phyloP scores from a whole-genome alignment of 2,888 invertebrate species.

The Spilarctia lutea region DNA sequence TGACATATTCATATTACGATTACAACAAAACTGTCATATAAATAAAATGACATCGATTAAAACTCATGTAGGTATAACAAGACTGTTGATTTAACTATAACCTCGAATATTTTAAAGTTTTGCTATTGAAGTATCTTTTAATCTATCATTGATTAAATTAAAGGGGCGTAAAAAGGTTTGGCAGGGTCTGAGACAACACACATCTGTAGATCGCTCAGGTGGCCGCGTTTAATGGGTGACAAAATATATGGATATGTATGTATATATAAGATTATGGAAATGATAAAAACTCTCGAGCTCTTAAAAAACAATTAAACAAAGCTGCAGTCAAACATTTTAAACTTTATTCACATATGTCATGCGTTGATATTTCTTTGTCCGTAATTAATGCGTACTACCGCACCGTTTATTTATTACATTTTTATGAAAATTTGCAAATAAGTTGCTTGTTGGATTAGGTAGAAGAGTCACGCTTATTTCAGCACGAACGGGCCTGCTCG shows the following conservation, averaged over 20 bases:
- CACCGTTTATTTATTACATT: neutral
- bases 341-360: too few species aligned
- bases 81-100: neutral
- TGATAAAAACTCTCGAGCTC: neutral
- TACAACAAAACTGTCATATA: neutral
- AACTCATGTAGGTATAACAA: neutral
- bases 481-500: too few species aligned
- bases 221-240: slow-evolving; percentile 17
- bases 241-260: neutral
- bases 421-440: neutral
- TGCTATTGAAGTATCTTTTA: neutral
- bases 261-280: neutral
- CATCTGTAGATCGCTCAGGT: slow-evolving; percentile 33
- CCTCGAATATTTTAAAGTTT: neutral
- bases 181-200: slow-evolving; percentile 26
- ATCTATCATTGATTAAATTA: slow-evolving; percentile 14
- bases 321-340: too few species aligned
- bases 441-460: neutral
- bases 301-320: too few species aligned
- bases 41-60: neutral
- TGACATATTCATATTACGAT: slow-evolving; percentile 3
- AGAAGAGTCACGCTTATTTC: too few species aligned
- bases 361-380: neutral
- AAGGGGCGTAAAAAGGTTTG: slow-evolving; percentile 38
- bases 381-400: neutral